phyloP scores from a whole-genome alignment of 2,888 invertebrate species.

The Rhagium mordax region DNA sequence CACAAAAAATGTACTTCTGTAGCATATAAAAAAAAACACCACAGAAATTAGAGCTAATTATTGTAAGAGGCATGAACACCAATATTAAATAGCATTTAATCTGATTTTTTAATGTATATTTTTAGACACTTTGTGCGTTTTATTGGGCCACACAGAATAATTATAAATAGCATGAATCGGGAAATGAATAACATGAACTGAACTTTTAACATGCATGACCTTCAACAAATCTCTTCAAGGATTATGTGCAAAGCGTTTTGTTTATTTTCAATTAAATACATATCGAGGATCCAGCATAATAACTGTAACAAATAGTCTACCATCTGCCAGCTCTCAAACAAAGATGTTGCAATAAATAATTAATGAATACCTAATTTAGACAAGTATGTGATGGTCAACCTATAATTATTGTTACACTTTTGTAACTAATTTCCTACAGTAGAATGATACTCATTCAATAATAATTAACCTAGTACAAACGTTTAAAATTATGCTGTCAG shows the following conservation, averaged over 20 bases:
- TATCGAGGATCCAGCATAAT: slow-evolving; percentile 5
- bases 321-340: slow-evolving; percentile 21
- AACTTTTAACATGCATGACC: neutral
- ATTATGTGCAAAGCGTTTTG: slow-evolving; percentile 3
- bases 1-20: no score
- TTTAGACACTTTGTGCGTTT: no score
- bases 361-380: slow-evolving; percentile 19
- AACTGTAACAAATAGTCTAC: slow-evolving; percentile 16
- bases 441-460: neutral
- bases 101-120: no score
- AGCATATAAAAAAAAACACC: no score
- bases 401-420: slow-evolving; percentile 10
- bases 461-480: neutral
- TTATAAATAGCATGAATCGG: no score
- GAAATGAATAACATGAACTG: no score
- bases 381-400: slow-evolving; percentile 22
- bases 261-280: neutral
- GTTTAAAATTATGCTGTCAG: no score
- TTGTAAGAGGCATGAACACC: no score
- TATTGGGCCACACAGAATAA: no score
- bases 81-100: no score
- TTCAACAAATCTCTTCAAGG: neutral
- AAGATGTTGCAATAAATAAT: slow-evolving; percentile 24
- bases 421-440: slow-evolving; percentile 19
- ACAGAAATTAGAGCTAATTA: no score